Evolutionary conservation across 2,888 invertebrate genomes (phyloP).

Genomic region (Dolomedes plantarius): DNA sequence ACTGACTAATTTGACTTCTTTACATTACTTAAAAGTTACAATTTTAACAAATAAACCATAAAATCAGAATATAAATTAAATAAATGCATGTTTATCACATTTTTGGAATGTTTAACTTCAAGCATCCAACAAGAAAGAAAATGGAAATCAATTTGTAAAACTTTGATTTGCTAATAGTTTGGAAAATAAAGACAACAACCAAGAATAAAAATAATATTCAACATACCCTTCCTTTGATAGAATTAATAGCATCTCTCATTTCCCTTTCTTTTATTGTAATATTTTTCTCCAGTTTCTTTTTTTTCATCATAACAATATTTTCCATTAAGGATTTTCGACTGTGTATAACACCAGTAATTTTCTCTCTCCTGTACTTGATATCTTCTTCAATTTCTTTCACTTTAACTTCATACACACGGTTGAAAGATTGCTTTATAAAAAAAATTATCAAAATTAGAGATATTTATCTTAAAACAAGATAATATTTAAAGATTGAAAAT

Average conservation of each 20-base stretch:
- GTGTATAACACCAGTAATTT: constrained; percentile 40
- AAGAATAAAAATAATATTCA: too few species aligned
- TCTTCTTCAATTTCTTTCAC: constrained; percentile 52
- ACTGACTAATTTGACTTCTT: too few species aligned
- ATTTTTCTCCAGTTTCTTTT: constrained; percentile 31
- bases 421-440: constrained; percentile 29
- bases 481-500: too few species aligned
- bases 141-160: too few species aligned
- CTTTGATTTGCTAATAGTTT: too few species aligned
- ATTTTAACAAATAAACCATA: too few species aligned
- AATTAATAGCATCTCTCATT: neutral
- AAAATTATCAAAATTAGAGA: neutral
- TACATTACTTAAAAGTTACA: too few species aligned
- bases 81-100: too few species aligned
- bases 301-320: constrained; percentile 25
- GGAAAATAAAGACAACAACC: too few species aligned
- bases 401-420: constrained; percentile 52
- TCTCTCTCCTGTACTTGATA: constrained; percentile 18
- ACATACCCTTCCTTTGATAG: constrained; percentile 1
- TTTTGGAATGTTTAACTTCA: too few species aligned
- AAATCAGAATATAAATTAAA: too few species aligned
- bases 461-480: neutral
- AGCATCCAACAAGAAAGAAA: too few species aligned
- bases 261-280: constrained; percentile 29
- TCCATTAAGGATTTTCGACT: constrained; percentile 35